Base-by-base conservation (phyloP, 2,888 invertebrate genomes). In the Eilema sororculum region DNA sequence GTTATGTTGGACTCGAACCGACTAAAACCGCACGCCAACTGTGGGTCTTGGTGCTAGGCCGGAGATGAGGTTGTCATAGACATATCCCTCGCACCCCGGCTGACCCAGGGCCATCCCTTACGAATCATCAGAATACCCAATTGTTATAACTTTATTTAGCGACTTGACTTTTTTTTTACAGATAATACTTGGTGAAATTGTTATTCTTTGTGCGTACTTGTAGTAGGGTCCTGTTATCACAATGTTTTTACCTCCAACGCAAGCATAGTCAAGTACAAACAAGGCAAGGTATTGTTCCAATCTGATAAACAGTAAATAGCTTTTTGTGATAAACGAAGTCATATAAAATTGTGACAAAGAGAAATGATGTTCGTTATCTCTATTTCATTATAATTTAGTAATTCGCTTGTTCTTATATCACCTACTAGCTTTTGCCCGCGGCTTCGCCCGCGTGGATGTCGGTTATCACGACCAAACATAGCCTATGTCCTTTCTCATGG, bases 121-220 rank as follows among this genome's bases (percentile, higher is more conserved):
- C n/a, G n/a, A n/a, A n/a, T n/a, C n/a, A n/a, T n/a, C n/a, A n/a
- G n/a, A n/a, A n/a, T n/a, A n/a, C n/a, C n/a, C n/a, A n/a, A n/a
- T n/a, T n/a, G n/a, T 52, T 9, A n/a, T n/a, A 9, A 8, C 3
- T 41, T 41, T 41, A 41, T 41, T 41, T 3, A 41, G 16, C 16
- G 41, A 41, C 41, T 41, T 41, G 41, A 30, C 30, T 24, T 37
- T 8, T n/a, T 16, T 2, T 62, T 61, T 62, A 61, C 33, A 37
- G 37, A 13, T n/a, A 33, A 22, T 37, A 24, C 22, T 62, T 37
- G 6, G 12, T 9, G 12, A 20, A n/a, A 37, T 74, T 70, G 33
- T 46, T 77, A 77, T 77, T 77, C 69, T 72, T 68, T 56, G 24
- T 65, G 61, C 59, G 68, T 72, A 22, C 6, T 57, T 16, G 61